Conservation (phyloP, 2,888 invertebrate species). For the Alviniconcha strummeri region DNA sequence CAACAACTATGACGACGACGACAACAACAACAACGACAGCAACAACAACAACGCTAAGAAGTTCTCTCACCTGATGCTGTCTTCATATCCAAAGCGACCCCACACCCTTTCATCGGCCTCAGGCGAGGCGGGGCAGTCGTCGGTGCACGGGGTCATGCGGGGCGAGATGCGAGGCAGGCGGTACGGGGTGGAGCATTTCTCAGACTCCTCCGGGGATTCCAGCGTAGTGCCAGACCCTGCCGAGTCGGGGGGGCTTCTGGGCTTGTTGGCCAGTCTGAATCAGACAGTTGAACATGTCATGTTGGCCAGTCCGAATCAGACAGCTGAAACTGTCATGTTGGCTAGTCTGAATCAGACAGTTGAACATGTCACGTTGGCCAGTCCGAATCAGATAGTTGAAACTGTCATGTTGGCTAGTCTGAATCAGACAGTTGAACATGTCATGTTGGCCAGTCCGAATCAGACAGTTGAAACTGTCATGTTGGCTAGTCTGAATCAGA, state of each 20-base stretch:
- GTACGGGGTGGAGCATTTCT: constrained; percentile 48
- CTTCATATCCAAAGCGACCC: constrained; percentile 58
- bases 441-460: too few relatives aligned
- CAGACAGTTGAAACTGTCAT: too few relatives aligned
- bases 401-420: too few relatives aligned
- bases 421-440: too few relatives aligned
- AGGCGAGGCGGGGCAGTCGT: constrained; percentile 16
- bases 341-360: too few relatives aligned
- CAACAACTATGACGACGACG: too few relatives aligned
- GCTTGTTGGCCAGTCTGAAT: constrained; percentile 40
- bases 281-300: too few relatives aligned
- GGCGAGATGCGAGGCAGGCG: constrained; percentile 55
- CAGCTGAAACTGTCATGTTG: too few relatives aligned
- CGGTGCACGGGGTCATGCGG: constrained; percentile 31
- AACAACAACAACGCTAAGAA: not conserved
- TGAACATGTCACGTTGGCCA: too few relatives aligned
- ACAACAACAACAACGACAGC: not conserved
- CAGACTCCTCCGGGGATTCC: constrained; percentile 40
- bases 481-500: too few relatives aligned
- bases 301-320: too few relatives aligned
- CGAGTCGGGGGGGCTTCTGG: constrained; percentile 14
- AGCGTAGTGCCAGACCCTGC: constrained; percentile 40
- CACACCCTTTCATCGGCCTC: constrained; percentile 48
- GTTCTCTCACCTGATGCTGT: constrained; percentile 49
- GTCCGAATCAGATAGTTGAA: too few relatives aligned